phyloP scores from a whole-genome alignment of 2,113 vertebrate genomes.

The Mungos mungo region DNA sequence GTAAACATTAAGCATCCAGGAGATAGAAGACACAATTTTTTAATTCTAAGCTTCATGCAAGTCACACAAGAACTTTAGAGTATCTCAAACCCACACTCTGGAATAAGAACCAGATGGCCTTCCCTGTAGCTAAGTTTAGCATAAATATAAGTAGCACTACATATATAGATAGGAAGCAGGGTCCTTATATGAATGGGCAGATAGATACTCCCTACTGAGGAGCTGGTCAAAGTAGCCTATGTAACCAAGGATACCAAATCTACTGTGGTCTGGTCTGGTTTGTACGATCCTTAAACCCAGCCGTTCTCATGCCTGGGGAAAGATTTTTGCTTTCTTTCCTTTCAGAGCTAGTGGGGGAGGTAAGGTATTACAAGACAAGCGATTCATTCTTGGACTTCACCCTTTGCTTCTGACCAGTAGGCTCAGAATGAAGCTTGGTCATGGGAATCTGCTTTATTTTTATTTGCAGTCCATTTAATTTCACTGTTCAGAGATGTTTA shows the following conservation, averaged over 20 bases:
- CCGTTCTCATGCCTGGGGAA: background rate
- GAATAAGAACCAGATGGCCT: background rate
- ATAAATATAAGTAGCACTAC: background rate
- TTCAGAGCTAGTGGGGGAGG: background rate
- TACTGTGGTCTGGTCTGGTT: background rate
- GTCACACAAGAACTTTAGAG: background rate
- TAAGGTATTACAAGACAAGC: background rate
- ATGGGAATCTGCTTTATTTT: background rate
- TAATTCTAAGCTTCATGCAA: background rate
- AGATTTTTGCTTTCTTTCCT: background rate
- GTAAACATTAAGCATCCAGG: background rate
- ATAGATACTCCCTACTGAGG: background rate
- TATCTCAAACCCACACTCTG: background rate
- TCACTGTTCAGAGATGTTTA: background rate
- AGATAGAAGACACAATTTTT: background rate
- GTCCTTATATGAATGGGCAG: background rate
- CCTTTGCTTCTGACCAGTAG: background rate
- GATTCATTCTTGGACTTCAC: background rate
- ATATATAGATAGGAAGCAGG: background rate
- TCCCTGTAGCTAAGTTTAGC: background rate
- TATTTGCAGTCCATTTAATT: background rate
- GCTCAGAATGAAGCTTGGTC: background rate
- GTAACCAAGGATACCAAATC: background rate
- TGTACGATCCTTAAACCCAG: background rate
- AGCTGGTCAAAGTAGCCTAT: no score